Base-by-base conservation (phyloP, 2,888 invertebrate genomes). In the Drosophila incognita region DNA sequence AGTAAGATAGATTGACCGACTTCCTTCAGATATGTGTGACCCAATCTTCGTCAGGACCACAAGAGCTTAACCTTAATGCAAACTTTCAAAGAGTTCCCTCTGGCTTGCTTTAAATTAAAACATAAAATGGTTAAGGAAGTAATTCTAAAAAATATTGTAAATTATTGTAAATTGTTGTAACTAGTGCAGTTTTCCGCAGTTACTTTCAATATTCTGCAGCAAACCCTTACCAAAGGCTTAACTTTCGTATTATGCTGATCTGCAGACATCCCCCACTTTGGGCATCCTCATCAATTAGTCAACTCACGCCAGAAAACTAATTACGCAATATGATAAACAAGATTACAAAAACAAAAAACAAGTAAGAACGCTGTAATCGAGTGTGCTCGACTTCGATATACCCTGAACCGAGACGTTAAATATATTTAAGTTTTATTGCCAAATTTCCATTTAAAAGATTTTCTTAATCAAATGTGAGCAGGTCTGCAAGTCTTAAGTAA, bases 311-410 rank as follows among this genome's bases (percentile, higher is more conserved):
- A 42, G 24, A 57, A 27, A 68, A 67, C 80, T 81, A 71, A 81
- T 81, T 81, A 73, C 69, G 68, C 68, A 65, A 62, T 70, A 70
- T 75, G 66, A 66, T 67, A 82, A 66, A 75, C 67, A 70, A 60
- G 58, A 68, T 57, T 51, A 58, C 27, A 49, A 65, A 57, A 52
- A 49, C 18, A 36, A n/a, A 51, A 60, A 18, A 42, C 1, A 33
- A n/a, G 6, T 10, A 11, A 21, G 8, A 29, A 38, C 7, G 13
- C 51, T 46, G 8, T 24, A 46, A 7, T 13, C 24, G 15, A 24
- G 13, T 24, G 8, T 4, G 8, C 24, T 24, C 46, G 24, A 24
- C 46, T 24, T 1, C 46, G 8, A 46, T 24, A 24, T 46, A 46
- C 46, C 15, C 46, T 46, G 8, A 24, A 2, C 7, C 2, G 15